Percentiles rank a stretch among this genome's conserved stretches.
phyloP scores from a whole-genome alignment of 2,797 vertebrate species.

The Zonotrichia albicollis region DNA sequence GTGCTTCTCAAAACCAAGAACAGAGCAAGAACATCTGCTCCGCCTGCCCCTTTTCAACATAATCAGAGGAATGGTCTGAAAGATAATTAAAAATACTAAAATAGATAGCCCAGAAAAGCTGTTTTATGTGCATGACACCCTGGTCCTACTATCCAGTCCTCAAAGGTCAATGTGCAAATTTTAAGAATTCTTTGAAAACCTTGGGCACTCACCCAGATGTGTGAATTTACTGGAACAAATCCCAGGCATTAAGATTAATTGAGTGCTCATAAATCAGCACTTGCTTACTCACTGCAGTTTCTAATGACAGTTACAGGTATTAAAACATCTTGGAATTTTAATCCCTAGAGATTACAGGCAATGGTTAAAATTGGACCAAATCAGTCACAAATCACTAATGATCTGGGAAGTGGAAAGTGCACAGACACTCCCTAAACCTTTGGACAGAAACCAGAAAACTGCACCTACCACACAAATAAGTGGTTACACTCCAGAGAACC shows the following conservation, averaged over 20 bases:
- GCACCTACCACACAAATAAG: not conserved
- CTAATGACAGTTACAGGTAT: not conserved
- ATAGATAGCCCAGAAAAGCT: not conserved
- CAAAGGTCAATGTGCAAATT: not conserved
- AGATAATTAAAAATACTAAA: not conserved
- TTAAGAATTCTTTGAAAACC: not conserved
- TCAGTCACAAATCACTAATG: not conserved
- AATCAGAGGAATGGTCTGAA: not conserved
- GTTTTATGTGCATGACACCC: not conserved
- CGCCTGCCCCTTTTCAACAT: not conserved
- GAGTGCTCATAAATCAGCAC: not conserved
- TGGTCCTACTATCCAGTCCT: not conserved
- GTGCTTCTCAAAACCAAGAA: not conserved
- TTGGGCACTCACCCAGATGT: not conserved
- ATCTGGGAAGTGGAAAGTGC: not conserved
- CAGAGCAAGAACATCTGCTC: not conserved
- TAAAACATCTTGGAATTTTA: not conserved
- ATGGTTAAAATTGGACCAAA: not conserved
- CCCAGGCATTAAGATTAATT: not conserved
- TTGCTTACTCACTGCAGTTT: not conserved
- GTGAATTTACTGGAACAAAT: conserved; percentile 7
- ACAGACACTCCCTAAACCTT: not conserved
- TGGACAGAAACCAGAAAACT: not conserved
- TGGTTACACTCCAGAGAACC: not conserved
- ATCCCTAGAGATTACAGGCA: not conserved